Evolutionary conservation across 2,113 vertebrate species (phyloP), one percentile per base, ranked within the genome.

Genomic region (Mola mola): DNA sequence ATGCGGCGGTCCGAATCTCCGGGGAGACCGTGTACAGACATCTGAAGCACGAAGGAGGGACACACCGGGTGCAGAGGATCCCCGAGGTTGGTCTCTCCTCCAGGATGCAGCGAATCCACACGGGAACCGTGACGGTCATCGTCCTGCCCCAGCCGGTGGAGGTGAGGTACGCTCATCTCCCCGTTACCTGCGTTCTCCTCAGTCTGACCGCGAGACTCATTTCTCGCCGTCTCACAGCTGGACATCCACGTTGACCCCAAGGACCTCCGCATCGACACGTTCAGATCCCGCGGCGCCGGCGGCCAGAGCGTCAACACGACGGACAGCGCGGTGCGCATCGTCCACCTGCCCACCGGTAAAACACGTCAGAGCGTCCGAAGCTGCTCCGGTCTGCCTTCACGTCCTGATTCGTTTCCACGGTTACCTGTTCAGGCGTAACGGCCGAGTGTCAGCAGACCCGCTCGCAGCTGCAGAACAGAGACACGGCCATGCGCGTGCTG

Each of bases 21-120:
- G 97, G 97, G 16, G 90, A 94, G 13, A 75, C 79, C 0, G 96
- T 94, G 50, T 96, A 94, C 78, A 91, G 87, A 80, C 87, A 91
- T 60, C 87, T 99, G 84, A 97, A 95, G 65, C 93, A 93, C 8
- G 97, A 99, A 84, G 95, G 94, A 60, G 97, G 97, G 6, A 95
- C 93, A 5, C 97, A 99, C 48, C 83, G 96, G 38, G 97, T 99
- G 11, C 96, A 98, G 65, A 90, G 96, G 37, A 98, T 99, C 83
- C 97, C 96, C 0, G 93, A 97, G 83, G 92, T 90, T 0, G 97
- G 97, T 31, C 79, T 98, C 4, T 98, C 97, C 0, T 95, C 97
- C 1, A 90, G 97, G 88, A 98, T 98, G 97, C 96, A 99, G 73
- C 92, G 95, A 0, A 97, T 99, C 73, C 96, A 99, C 89, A 98